These are phyloP conservation scores for Ephydatia muelleri DNA, from an alignment of 37 sponge, comb jelly and placozoan species.

Conservation along the genomic window DNA sequence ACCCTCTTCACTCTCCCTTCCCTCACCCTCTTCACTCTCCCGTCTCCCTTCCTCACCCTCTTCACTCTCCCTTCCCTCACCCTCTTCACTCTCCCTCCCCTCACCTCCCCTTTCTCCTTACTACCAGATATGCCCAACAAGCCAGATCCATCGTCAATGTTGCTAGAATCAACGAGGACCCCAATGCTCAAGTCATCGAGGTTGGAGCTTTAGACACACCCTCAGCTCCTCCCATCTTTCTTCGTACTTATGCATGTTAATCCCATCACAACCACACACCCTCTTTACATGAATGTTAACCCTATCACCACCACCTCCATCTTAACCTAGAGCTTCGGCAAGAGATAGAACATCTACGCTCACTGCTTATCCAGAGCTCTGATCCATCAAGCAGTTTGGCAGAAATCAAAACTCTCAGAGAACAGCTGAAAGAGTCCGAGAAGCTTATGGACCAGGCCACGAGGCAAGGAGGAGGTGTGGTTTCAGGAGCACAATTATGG, in stretches of 20 bases:
- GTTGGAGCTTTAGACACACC: constrained; percentile 13
- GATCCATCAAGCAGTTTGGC: neutral
- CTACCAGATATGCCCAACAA: constrained; percentile 89
- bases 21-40: neutral
- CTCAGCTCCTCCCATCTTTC: too few relatives aligned
- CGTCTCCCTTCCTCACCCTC: neutral
- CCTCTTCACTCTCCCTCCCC: constrained; percentile 9
- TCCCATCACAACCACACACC: neutral
- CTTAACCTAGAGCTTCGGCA: constrained; percentile 31
- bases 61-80: neutral
- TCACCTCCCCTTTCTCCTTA: neutral
- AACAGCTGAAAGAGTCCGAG: constrained; percentile 70
- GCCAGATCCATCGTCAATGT: constrained; percentile 84
- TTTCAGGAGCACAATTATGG: too few relatives aligned
- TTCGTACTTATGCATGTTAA: too few relatives aligned
- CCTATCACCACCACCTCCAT: neutral
- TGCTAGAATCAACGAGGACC: constrained; percentile 86
- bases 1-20: neutral
- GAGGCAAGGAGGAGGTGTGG: constrained; percentile 26
- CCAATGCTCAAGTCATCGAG: constrained; percentile 71
- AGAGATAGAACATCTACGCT: constrained; percentile 48
- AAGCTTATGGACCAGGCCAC: constrained; percentile 69
- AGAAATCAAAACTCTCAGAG: constrained; percentile 49
- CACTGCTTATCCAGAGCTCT: neutral
- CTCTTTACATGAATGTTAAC: neutral